Percentiles rank a stretch among this genome's conserved stretches.
These are phyloP conservation scores for Choristoneura rosaceana DNA, from an alignment of 2,888 invertebrate genomes.

Conservation along the genomic window DNA sequence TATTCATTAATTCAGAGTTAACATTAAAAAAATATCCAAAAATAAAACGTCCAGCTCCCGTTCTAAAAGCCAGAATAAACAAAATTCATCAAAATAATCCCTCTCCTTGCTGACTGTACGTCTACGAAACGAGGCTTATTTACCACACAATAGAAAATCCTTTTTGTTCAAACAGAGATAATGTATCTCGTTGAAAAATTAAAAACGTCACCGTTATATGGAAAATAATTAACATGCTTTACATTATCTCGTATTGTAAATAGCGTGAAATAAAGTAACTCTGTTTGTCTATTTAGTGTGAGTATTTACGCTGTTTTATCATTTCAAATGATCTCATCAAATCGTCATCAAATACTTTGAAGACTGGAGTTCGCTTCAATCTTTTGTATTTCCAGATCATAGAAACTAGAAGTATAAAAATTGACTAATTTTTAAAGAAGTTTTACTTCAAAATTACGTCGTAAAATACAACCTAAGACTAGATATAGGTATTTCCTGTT, in stretches of 20 bases:
- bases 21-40: not conserved
- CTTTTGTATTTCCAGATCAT: too few species aligned
- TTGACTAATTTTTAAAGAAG: too few species aligned
- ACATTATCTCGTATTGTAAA: not conserved
- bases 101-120: not conserved
- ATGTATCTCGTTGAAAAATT: slow-evolving; percentile 6
- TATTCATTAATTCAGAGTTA: too few species aligned
- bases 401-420: not conserved
- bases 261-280: not conserved
- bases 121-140: slow-evolving; percentile 7
- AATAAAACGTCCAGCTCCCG: not conserved
- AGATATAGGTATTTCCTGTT: too few species aligned
- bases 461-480: too few species aligned
- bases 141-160: slow-evolving; percentile 10
- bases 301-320: not conserved
- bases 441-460: too few species aligned
- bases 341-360: too few species aligned
- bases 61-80: slow-evolving; percentile 1
- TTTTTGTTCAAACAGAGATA: slow-evolving; percentile 20
- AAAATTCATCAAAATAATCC: slow-evolving; percentile 14
- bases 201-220: not conserved
- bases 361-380: too few species aligned
- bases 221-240: not conserved
- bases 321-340: too few species aligned
- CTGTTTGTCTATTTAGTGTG: not conserved